phyloP scores from a whole-genome alignment of 2,797 vertebrate species.

The Melanotaenia trifasciata region DNA sequence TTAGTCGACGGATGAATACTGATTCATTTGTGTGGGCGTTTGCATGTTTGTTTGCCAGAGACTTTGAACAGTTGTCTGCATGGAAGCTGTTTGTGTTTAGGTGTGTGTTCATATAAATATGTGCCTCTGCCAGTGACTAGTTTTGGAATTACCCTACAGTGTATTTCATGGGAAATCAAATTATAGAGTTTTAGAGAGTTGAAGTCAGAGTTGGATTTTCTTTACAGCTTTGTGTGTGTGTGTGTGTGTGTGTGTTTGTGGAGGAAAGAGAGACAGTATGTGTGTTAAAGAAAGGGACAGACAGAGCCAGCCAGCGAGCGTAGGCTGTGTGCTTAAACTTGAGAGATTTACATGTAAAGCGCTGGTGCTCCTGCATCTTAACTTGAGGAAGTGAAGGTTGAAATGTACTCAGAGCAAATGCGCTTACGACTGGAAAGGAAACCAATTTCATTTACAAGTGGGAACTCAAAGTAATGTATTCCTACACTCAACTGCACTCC shows the following conservation, averaged over 20 bases:
- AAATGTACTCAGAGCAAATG: slow-evolving; percentile 81
- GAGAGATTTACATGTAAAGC: slow-evolving; percentile 82
- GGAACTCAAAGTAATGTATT: slow-evolving; percentile 72
- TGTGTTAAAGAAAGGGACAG: slow-evolving; percentile 51
- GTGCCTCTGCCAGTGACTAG: slow-evolving; percentile 42
- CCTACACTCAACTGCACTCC: slow-evolving; percentile 60
- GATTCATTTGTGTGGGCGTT: slow-evolving; percentile 36
- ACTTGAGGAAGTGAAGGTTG: slow-evolving; percentile 78
- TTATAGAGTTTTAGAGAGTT: slow-evolving; percentile 66
- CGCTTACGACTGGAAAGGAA: slow-evolving; percentile 75
- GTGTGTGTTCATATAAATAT: slow-evolving; percentile 12
- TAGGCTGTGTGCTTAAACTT: slow-evolving; percentile 78
- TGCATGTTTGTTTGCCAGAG: slow-evolving; percentile 23
- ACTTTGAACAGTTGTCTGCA: slow-evolving; percentile 12
- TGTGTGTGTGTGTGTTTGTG: slow-evolving; percentile 29
- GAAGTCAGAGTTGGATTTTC: slow-evolving; percentile 66
- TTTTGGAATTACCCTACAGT: slow-evolving; percentile 59
- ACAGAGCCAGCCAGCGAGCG: slow-evolving; percentile 62
- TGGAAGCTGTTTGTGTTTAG: not conserved
- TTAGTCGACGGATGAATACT: slow-evolving; percentile 13
- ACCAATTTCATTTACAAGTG: slow-evolving; percentile 79
- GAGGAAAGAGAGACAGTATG: not conserved
- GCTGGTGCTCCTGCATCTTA: slow-evolving; percentile 74
- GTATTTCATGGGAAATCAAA: slow-evolving; percentile 60
- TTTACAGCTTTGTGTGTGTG: slow-evolving; percentile 51